phyloP scores from a whole-genome alignment of 1,140 invertebrate genomes.

The Dreissena polymorpha region DNA sequence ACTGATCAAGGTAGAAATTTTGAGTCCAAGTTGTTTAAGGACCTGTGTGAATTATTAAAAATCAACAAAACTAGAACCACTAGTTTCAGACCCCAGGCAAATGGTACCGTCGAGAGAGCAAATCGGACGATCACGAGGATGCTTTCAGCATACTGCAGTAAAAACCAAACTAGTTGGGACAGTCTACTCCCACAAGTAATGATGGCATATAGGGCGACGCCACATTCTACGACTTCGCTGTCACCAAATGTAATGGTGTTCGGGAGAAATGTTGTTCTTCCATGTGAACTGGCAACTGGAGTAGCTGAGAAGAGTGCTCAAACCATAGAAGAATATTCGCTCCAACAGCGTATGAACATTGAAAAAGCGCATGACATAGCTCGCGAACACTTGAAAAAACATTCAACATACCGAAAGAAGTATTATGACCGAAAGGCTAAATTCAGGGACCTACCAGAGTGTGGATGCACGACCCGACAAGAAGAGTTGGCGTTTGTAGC shows the following conservation, averaged over 20 bases:
- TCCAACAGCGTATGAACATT: not conserved
- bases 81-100: not conserved
- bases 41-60: constrained; percentile 11
- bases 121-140: constrained; percentile 28
- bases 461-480: constrained; percentile 28
- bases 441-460: not conserved
- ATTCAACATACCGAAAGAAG: not conserved
- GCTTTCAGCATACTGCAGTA: not conserved
- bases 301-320: not conserved
- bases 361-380: constrained; percentile 9
- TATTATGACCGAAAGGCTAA: not conserved
- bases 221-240: constrained; percentile 45
- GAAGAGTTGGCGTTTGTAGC: not conserved
- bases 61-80: constrained; percentile 30
- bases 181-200: not conserved
- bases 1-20: constrained; percentile 35
- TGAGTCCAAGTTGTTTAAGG: constrained; percentile 23
- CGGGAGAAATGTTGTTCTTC: constrained; percentile 36
- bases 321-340: not conserved
- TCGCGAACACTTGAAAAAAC: not conserved
- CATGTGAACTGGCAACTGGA: not conserved
- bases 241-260: constrained; percentile 58
- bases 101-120: constrained; percentile 1
- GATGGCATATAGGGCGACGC: constrained; percentile 36
- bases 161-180: not conserved